Base-by-base conservation (phyloP, 2,888 invertebrate genomes). In the Margaritifera margaritifera region DNA sequence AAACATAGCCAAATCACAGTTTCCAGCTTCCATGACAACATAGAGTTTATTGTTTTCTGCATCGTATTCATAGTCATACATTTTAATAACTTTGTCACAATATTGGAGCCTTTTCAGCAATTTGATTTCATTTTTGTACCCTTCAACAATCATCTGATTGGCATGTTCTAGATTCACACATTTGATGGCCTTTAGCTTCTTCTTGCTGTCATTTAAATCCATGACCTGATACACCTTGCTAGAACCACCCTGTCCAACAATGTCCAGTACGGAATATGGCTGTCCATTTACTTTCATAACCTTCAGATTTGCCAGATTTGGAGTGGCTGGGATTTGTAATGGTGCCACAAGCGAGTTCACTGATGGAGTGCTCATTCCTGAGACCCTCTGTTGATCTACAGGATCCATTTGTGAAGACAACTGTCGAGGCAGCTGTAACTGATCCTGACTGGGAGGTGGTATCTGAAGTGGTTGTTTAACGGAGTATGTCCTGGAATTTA, bases 21-120 rank as follows among this genome's bases (percentile, higher is more conserved):
- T 96, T 0, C 98, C 98, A 87, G 94, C 94, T 91, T 99, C 99
- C 93, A 99, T 93, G 27, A 99, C 94, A 82, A 98, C 93, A 71
- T 94, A 94, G 71, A 99, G 92, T 77, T 90, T 89, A 79, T 92
- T 92, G 15, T 75, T 74, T 74, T 92, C 92, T 27, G 91, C 90
- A 59, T 92, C 91, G 78, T 94, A 93, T 89, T 96, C 95, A 90
- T 96, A 95, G 88, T 95, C 95, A 90, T 93, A 94, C 87, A 99
- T 93, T 75, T 92, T 93, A 80, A 99, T 94, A 70, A 99, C 94
- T 81, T 94, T 93, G 69, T 94, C 92, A 70, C 95, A 95, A 76
- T 94, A 93, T 90, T 97, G 96, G 54, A 98, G 91, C 82, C 93
- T 93, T 55, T 94, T 91, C 72, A 99, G 91, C 80, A 97, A 91